Evolutionary conservation across 2,797 vertebrate genomes (phyloP).

Genomic region (Loris lydekkerianus): DNA sequence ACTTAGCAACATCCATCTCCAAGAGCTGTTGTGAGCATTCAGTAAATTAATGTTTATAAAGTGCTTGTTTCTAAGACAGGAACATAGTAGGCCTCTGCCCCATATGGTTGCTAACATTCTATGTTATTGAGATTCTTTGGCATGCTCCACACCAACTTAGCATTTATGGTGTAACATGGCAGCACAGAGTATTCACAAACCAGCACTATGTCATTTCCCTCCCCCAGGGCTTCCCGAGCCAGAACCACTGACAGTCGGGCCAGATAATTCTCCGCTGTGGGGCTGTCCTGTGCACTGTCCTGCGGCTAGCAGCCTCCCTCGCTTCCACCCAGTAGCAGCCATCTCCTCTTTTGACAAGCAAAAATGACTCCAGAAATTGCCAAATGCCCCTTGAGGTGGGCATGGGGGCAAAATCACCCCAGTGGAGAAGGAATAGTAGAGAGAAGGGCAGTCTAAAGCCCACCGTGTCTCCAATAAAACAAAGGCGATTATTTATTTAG

Average conservation of each 20-base stretch:
- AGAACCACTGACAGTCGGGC: rapidly evolving
- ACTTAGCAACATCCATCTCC: neutral
- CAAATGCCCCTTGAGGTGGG: neutral
- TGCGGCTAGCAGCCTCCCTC: neutral
- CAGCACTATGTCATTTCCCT: neutral
- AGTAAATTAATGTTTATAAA: rapidly evolving
- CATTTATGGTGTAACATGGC: neutral
- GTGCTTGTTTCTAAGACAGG: neutral
- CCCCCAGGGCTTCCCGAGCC: neutral
- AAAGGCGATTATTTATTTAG: neutral
- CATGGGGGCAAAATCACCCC: too few species aligned
- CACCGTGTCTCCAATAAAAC: neutral
- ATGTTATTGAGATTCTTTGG: neutral
- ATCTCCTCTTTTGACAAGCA: neutral
- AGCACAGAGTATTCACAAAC: rapidly evolving
- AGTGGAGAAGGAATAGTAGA: neutral
- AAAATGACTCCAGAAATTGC: neutral
- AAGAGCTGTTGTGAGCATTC: neutral
- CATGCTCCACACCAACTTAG: neutral
- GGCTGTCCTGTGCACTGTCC: neutral
- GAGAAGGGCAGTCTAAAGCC: neutral
- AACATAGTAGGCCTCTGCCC: rapidly evolving
- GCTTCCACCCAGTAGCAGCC: neutral
- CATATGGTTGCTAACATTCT: neutral
- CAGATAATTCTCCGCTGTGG: neutral